Base-by-base conservation (phyloP, 2,113 vertebrate species). In the Picathartes gymnocephalus region DNA sequence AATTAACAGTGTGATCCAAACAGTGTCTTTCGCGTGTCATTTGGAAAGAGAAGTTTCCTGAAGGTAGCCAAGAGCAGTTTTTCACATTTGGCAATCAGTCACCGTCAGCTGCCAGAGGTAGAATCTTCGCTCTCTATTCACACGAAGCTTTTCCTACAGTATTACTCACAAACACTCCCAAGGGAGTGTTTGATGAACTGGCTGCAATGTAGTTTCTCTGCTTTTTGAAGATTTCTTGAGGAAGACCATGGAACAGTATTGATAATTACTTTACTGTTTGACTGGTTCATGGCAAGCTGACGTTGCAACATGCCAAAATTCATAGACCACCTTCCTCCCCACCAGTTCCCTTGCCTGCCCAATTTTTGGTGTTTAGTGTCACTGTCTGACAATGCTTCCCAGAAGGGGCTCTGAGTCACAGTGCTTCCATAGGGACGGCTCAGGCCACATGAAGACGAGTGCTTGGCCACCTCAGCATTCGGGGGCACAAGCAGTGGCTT, bases 401-500 rank as follows among this genome's bases (percentile, higher is more conserved):
- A 81, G 47, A 77, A 92, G 64, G 47, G 35, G 23, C 58, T 58
- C 31, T 94, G 86, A 94, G 80, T 94, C 94, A 96, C 20, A 71
- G 42, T 2, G 13, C 33, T 40, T 48, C 80, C 27, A 35, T 0
- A 42, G 57, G 40, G 15, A 57, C 5, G 15, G 66, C 48, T 61
- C 7, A 1, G n/a, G 61, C 1, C 2, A 88, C 13, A 7, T 4
- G 3, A 35, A 88, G 31, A 27, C n/a, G 0, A 69, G 33, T 1
- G 0, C 31, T 74, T 1, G 8, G 68, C 50, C 40, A 74, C 48
- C 37, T 58, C 8, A 3, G 54, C 39, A 4, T 53, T 31, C 0
- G 0, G 11, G 12, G 14, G 4, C 20, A 54, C 0, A 0, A 74
- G 42, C 68, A 45, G 39, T 0, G 4, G 30, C 82, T 83, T 77